Base-by-base conservation (phyloP, 2,888 invertebrate species). In the Neoitamus cyanurus region DNA sequence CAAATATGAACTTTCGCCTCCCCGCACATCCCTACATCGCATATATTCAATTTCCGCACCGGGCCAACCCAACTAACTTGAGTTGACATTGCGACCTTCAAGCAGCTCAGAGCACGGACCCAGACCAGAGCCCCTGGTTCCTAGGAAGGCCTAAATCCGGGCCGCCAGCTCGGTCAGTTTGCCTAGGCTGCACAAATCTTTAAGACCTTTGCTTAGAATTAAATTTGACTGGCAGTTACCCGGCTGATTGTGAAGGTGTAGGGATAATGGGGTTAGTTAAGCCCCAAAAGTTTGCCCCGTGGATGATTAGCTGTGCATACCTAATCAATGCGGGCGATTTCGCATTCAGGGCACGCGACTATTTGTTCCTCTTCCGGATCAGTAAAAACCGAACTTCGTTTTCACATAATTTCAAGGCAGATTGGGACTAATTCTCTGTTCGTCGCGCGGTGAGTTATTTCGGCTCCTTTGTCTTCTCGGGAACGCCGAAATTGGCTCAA, bases 241-340 rank as follows among this genome's bases (percentile, higher is more conserved):
- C 11, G 34, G 11, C 37, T 77, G 46, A 77, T 46, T 46, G 77
- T 11, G 13, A 6, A 77, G 37, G 37, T 77, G 46, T 46, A 13
- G 20, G 46, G 28, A 46, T 46, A 46, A 25, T 25, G 13, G 42
- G 42, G 77, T 46, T 77, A 46, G 42, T 20, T 20, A 30, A 46
- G 20, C 25, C 46, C 46, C 30, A 42, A 42, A 77, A 42, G 77
- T 42, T 77, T 77, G 46, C 42, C 30, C 42, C 28, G 4, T 28
- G 46, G 46, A 30, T 77, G 46, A 77, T 77, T 77, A 77, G 77
- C 5, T 77, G 6, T 77, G 77, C 46, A 77, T 77, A 77, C 77
- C 9, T 46, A 77, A 77, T 77, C 28, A 77, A 28, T 28, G 42
- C 13, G 77, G 6, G 5, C 30, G 13, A 46, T 42, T 77, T 46